Base-by-base conservation (phyloP, 1,140 invertebrate species). In the Luehdorfia chinensis region DNA sequence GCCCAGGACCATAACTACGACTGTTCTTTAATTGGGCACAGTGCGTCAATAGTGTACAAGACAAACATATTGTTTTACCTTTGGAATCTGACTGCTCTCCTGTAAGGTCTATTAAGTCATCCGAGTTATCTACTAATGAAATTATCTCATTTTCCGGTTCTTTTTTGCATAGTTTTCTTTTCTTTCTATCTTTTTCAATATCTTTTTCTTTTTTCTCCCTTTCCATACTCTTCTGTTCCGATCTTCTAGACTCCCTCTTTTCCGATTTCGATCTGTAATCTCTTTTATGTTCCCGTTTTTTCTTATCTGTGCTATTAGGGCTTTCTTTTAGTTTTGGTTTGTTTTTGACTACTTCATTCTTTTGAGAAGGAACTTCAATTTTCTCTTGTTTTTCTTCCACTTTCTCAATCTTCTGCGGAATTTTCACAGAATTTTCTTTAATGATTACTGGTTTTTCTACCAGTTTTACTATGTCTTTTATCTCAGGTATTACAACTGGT, bases 51-150 rank as follows among this genome's bases (percentile, higher is more conserved):
- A n/a, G n/a, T n/a, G n/a, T n/a, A n/a, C n/a, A n/a, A n/a, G n/a
- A n/a, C n/a, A n/a, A n/a, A n/a, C n/a, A n/a, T n/a, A n/a, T n/a
- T n/a, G n/a, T n/a, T n/a, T 11, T 36, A 85, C 81, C 72, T 77
- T 72, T 84, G n/a, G 60, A 48, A 58, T 86, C 83, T 0, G 77
- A 77, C 14, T 68, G 66, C 8, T 86, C 83, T 0, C 73, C 83
- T 9, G 83, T 84, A 30, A 86, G 59, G 57, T 86, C 83, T 16
- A 86, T 84, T 46, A 84, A 58, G 32, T 84, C 83, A 60, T 84
- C 78, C 4, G 74, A 74, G 62, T 81, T 81, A 44, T 86, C 83
- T 16, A 75, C 77, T n/a, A 86, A 37, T 0, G 75, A 76, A 39
- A 86, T 86, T 21, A 86, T 71, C 41, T 83, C 83, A 19, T 37